Evolutionary conservation across 2,888 invertebrate species (phyloP).

Genomic region (Eupithecia subfuscata): DNA sequence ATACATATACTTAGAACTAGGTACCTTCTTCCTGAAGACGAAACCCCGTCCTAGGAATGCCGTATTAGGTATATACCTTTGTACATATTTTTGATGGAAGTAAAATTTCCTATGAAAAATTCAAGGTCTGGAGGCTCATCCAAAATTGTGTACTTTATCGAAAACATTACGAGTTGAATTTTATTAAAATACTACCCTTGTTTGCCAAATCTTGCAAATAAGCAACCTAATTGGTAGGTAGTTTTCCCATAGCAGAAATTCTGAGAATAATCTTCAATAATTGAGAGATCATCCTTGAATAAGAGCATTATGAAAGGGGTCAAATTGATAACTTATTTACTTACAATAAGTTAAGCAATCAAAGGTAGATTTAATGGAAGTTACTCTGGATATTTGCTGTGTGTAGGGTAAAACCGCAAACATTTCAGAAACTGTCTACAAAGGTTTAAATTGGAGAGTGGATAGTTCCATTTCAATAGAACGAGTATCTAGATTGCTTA

Average conservation of each 20-base stretch:
- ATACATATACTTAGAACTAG: not conserved
- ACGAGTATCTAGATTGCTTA: not conserved
- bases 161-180: not conserved
- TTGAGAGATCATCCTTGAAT: not conserved
- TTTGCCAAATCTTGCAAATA: not conserved
- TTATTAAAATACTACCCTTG: not conserved
- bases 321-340: not conserved
- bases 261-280: not conserved
- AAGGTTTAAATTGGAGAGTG: not conserved
- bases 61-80: not conserved
- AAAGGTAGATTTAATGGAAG: not conserved
- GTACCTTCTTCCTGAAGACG: not conserved
- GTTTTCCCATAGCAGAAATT: not conserved
- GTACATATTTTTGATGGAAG: not conserved
- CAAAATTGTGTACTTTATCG: not conserved
- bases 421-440: constrained; percentile 6
- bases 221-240: not conserved
- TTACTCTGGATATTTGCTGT: not conserved
- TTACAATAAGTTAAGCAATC: constrained; percentile 13
- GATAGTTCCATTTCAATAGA: not conserved
- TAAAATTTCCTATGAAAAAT: not conserved
- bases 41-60: not conserved
- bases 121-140: not conserved
- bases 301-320: constrained; percentile 1
- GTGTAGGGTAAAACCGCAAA: constrained; percentile 5